Evolutionary conservation across 2,113 vertebrate genomes (phyloP).

Genomic region (Menura novaehollandiae): DNA sequence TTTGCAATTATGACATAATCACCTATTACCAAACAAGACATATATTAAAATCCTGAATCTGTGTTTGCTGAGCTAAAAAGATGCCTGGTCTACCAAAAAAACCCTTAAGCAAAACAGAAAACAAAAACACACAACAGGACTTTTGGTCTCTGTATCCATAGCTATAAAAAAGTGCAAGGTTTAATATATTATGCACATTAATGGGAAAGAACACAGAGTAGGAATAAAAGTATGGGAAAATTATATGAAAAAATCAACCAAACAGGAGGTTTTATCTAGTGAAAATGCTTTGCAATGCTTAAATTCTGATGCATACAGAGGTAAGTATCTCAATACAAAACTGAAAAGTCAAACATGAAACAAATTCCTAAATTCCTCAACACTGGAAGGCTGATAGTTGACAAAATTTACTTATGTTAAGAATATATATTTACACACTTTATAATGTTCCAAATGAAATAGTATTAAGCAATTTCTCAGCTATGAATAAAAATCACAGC

Average conservation of each 20-base stretch:
- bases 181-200: neutral
- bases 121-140: neutral
- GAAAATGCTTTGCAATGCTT: neutral
- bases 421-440: neutral
- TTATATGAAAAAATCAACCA: neutral
- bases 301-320: neutral
- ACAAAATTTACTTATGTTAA: neutral
- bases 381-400: neutral
- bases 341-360: neutral
- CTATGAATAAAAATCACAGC: neutral
- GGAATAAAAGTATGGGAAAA: neutral
- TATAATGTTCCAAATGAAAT: neutral
- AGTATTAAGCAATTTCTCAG: neutral
- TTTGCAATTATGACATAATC: slow-evolving; percentile 41
- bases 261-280: neutral
- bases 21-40: neutral
- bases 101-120: neutral
- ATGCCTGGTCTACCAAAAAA: neutral
- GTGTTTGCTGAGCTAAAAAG: slow-evolving; percentile 7
- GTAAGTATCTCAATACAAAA: neutral
- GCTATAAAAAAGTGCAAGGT: neutral
- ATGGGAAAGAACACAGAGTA: neutral
- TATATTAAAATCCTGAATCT: slow-evolving; percentile 35
- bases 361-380: neutral
- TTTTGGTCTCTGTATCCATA: neutral